Evolutionary conservation across 2,797 vertebrate genomes (phyloP), one percentile per base, ranked within the genome.

Genomic region (Megaceryle alcyon): DNA sequence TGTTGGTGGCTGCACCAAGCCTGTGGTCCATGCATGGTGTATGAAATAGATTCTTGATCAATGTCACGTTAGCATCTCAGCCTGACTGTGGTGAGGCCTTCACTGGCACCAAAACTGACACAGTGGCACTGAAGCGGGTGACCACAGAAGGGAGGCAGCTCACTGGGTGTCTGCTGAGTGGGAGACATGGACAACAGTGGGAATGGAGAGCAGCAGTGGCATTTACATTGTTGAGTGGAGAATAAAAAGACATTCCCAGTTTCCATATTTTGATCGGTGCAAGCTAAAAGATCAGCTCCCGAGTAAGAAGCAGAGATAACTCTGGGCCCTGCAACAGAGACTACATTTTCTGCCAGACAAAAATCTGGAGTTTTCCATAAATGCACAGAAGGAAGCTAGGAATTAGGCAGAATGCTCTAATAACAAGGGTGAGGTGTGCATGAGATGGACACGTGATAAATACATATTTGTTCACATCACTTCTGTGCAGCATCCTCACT

Each of bases 401-500:
- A 90, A 84, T 72, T 56, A 77, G 54, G 44, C 69, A 78, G 80
- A 92, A 85, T 3, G 43, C 73, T 66, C 54, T 87, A 83, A 92
- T 89, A 94, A 93, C 1, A 14, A 51, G 71, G 69, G 86, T 56
- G 75, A 90, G 92, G 91, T 75, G 88, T 95, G 43, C 61, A 82
- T 41, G 56, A 96, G 92, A 95, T 86, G 60, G 37, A 95, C 92
- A 95, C 3, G 7, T 77, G 86, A 90, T 65, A 61, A 37, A 95
- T 66, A 89, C 31, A 1, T 71, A 91, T 96, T 93, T 94, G 85
- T 90, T 94, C 46, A 8, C 95, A 92, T 97, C 75, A 86, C 57
- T 95, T 95, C 63, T 64, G 94, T 82, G 96, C 91, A 95, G 83
- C 95, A 88, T 49, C 66, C 76, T 94, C 90, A 71, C 69, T 96